Evolutionary conservation across 2,797 vertebrate genomes (phyloP).

Genomic region (Onychomys arenicola): DNA sequence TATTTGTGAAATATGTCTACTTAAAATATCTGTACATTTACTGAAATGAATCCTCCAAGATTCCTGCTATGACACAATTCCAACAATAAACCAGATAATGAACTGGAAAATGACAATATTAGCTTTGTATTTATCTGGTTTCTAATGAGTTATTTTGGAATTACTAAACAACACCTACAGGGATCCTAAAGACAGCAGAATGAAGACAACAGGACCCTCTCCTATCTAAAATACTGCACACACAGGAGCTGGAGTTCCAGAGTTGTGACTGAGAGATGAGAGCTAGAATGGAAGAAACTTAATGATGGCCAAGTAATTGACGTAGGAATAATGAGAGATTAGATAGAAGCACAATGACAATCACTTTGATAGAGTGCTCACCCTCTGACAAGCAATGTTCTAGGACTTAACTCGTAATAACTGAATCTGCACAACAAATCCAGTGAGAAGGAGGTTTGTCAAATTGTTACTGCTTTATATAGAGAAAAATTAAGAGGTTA

Average conservation of each 20-base stretch:
- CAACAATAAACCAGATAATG: constrained; percentile 7
- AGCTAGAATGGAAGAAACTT: neutral
- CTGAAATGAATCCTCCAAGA: constrained; percentile 35
- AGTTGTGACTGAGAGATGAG: neutral
- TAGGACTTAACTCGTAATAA: neutral
- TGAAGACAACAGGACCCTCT: neutral
- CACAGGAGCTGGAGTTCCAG: neutral
- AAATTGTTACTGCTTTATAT: neutral
- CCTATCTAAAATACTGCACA: neutral
- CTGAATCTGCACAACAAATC: neutral
- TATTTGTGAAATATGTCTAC: neutral
- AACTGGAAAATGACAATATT: neutral
- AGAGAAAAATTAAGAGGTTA: neutral
- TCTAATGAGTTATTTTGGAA: neutral
- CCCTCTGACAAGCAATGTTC: neutral
- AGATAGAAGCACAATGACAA: neutral
- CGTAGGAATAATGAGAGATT: neutral
- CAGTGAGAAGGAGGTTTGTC: neutral
- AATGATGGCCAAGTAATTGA: neutral
- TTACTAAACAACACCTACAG: neutral
- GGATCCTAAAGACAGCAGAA: neutral
- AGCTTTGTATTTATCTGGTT: constrained; percentile 5
- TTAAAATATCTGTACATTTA: neutral
- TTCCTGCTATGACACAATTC: neutral
- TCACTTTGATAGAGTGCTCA: neutral